Base-by-base conservation (phyloP, 2,797 vertebrate species). In the Chelon labrosus region DNA sequence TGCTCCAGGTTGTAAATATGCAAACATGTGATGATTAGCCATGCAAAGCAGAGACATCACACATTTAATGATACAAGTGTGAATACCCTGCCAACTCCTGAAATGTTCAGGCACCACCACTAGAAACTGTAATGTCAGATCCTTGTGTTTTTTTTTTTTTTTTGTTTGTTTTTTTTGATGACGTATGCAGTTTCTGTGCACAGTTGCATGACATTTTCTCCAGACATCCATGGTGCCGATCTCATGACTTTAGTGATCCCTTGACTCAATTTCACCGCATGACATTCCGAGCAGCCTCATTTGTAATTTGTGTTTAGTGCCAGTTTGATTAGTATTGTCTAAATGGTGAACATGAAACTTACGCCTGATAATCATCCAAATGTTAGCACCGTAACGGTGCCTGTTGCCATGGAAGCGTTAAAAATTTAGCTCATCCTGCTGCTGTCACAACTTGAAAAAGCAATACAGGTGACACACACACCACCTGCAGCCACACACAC, bases 1-100 rank as follows among this genome's bases (percentile, higher is more conserved):
- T 47, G 82, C 85, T 80, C 68, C 67, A 46, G 66, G 60, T 70
- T 76, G 74, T 27, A 74, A 79, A 85, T 68, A 68, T 77, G 68
- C 61, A 78, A 73, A 78, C 64, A 65, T 10, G 16, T 10, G 50
- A 68, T 69, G 56, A 69, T 67, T 31, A 70, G 52, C 10, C 10
- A 51, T 73, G 53, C 35, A 42, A 56, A 17, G 44, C 1, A 46
- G 22, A 62, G 10, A 68, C 44, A 37, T 51, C 41, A n/a, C 51
- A 67, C 60, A n/a, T 55, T 58, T 42, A 14, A 58, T 57, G 53
- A 60, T 37, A 20, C 13, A 8, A 39, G 46, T 35, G 42, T 51
- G 22, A 20, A 60, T 5, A 62, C 56, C 16, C 9, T 14, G 46
- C 14, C 59, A 27, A n/a, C 4, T 37, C 11, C 1, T n/a, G 27